Evolutionary conservation across 2,113 vertebrate genomes (phyloP).

Genomic region (Mionectes macconnelli): DNA sequence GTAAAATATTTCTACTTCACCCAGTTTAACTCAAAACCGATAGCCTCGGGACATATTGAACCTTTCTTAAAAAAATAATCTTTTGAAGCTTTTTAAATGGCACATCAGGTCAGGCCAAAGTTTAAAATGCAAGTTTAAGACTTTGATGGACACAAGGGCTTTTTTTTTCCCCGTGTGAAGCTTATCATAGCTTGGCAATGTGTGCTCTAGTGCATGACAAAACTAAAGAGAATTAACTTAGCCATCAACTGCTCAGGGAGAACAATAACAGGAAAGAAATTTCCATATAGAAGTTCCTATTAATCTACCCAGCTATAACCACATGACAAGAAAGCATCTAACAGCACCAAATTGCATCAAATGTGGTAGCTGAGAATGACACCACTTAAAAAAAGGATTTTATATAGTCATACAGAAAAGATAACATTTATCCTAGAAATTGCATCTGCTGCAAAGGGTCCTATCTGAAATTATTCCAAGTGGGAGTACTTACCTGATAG

Average conservation of each 20-base stretch:
- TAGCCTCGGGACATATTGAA: slow-evolving; percentile 98
- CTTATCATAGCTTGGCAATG: slow-evolving; percentile 93
- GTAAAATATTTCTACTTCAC: slow-evolving; percentile 99
- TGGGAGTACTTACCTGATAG: background rate
- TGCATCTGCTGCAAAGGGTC: background rate
- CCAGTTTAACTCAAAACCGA: slow-evolving; percentile 99
- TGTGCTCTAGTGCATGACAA: slow-evolving; percentile 93
- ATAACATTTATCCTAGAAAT: background rate
- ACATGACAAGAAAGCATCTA: slow-evolving; percentile 71
- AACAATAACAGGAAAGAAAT: slow-evolving; percentile 93
- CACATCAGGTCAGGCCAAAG: slow-evolving; percentile 93
- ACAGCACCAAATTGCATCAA: slow-evolving; percentile 53
- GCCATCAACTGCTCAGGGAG: slow-evolving; percentile 94
- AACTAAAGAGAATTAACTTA: slow-evolving; percentile 99
- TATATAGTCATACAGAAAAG: background rate
- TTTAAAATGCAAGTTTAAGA: slow-evolving; percentile 94
- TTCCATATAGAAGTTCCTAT: slow-evolving; percentile 88
- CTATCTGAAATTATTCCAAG: background rate
- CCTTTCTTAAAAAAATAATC: slow-evolving; percentile 90
- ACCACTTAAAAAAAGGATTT: background rate
- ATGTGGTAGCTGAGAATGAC: background rate
- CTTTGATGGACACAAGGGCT: slow-evolving; percentile 87
- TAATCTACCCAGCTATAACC: slow-evolving; percentile 80
- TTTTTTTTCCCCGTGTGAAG: slow-evolving; percentile 81
- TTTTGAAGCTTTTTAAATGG: slow-evolving; percentile 90